Evolutionary conservation across 2,888 invertebrate genomes (phyloP), one percentile per base, ranked within the genome.

Genomic region (Melipona beecheii): DNA sequence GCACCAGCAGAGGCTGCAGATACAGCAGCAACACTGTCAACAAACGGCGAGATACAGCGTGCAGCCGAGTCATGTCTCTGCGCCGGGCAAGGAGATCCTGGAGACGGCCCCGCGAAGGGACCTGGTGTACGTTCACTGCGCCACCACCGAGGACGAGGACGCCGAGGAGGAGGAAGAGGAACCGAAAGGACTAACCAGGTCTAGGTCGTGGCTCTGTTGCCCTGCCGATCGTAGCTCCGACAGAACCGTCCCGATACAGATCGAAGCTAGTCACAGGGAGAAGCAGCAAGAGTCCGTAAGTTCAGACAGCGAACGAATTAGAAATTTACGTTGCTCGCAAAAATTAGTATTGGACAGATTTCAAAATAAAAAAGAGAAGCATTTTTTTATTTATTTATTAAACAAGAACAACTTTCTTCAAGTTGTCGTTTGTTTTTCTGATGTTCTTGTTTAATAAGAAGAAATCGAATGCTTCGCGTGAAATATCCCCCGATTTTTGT

Each of bases 131-230:
- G 91, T 91, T 56, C 90, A 91, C 66, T 91, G 91, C 80, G 88
- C 90, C 11, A 90, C 90, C 15, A 90, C 89, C 31, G 91, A 92
- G 73, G 91, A 91, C 27, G 91, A 90, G 62, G 87, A 84, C 17
- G 87, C 65, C 27, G 89, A 90, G 56, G 89, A 86, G 24, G 90
- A 90, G 62, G 89, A 90, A 11, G 88, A 90, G 68, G 90, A 87
- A 52, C 78, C 88, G 64, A 83, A 80, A 54, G 87, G 84, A 56
- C 84, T 89, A 60, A 85, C 86, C 66, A 92, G 95, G 79, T 91
- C 92, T 54, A 89, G 93, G 78, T 95, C 95, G 56, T 95, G 95
- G 95, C 90, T 95, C 31, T 95, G 95, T 90, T 95, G 95, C 90
- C 95, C 95, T 9, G 95, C 94, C 6, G 91, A 91, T 79, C 86